phyloP scores from a whole-genome alignment of 2,113 vertebrate species.

The Charadrius vociferus region DNA sequence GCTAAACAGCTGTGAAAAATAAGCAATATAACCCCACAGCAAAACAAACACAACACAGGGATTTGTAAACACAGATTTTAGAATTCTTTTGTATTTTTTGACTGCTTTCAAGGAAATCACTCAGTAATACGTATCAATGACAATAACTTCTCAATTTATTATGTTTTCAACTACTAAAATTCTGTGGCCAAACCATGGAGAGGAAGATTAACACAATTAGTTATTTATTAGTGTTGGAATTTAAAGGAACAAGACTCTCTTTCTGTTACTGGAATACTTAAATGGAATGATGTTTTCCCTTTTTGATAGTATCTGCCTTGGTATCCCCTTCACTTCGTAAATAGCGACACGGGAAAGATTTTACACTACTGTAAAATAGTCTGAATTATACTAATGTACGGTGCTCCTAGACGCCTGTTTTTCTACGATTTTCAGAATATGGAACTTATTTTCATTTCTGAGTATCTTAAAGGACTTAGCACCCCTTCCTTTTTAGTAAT shows the following conservation, averaged over 20 bases:
- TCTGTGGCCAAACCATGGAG: neutral
- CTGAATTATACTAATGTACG: neutral
- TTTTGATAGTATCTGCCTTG: conserved; percentile 18
- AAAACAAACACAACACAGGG: neutral
- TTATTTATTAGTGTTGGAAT: neutral
- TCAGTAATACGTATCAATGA: neutral
- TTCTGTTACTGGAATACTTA: neutral
- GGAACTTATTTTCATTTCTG: conserved; percentile 43
- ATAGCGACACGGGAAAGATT: conserved; percentile 62
- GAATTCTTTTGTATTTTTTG: neutral
- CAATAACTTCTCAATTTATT: neutral
- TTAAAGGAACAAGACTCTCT: neutral
- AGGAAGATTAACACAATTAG: neutral
- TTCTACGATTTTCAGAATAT: conserved; percentile 10
- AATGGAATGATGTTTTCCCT: neutral
- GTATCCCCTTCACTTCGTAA: conserved; percentile 32
- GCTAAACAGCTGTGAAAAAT: neutral
- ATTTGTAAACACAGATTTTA: neutral
- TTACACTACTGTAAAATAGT: neutral
- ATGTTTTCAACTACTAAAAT: neutral
- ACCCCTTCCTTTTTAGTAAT: conserved; percentile 44
- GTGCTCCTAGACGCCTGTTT: neutral
- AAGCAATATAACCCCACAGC: neutral
- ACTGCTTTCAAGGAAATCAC: neutral
- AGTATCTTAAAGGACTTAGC: conserved; percentile 19